A percentile compares a stretch with the other conserved stretches of the same genome.
phyloP scores from a whole-genome alignment of 2,113 vertebrate genomes.

The Pygoscelis adeliae region DNA sequence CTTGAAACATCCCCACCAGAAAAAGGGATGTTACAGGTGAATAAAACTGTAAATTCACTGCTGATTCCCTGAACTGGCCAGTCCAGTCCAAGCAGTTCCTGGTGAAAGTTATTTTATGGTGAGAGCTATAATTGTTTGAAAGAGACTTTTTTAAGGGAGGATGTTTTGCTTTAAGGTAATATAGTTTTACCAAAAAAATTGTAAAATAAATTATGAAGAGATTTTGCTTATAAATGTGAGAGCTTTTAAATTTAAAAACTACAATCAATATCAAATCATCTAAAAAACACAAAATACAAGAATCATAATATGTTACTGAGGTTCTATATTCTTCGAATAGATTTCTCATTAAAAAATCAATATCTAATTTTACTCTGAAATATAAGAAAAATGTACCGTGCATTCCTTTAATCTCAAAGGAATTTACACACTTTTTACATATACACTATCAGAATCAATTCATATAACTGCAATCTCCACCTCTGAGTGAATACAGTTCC shows the following conservation, averaged over 20 bases:
- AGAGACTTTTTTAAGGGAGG: neutral
- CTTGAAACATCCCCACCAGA: neutral
- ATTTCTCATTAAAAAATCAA: conserved; percentile 65
- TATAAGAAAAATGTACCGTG: conserved; percentile 23
- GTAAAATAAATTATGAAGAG: neutral
- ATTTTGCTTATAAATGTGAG: conserved; percentile 1
- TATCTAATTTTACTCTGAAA: conserved; percentile 56
- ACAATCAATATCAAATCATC: conserved; percentile 33
- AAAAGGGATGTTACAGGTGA: neutral
- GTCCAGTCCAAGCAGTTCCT: neutral
- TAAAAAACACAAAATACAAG: conserved; percentile 29
- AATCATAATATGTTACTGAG: conserved; percentile 1
- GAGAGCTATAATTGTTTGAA: neutral
- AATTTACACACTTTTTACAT: conserved; percentile 19
- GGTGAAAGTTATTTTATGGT: neutral
- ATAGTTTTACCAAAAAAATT: neutral
- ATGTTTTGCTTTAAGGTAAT: neutral
- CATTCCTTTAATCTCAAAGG: neutral
- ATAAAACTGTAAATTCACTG: neutral
- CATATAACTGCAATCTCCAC: neutral
- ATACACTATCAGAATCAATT: neutral
- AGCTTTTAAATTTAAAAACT: conserved; percentile 8
- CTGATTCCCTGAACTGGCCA: neutral
- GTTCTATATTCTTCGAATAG: conserved; percentile 22
- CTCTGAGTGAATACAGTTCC: neutral